These are phyloP conservation scores for Hystrix brachyura DNA, from an alignment of 2,113 vertebrate genomes.

Conservation along the genomic window DNA sequence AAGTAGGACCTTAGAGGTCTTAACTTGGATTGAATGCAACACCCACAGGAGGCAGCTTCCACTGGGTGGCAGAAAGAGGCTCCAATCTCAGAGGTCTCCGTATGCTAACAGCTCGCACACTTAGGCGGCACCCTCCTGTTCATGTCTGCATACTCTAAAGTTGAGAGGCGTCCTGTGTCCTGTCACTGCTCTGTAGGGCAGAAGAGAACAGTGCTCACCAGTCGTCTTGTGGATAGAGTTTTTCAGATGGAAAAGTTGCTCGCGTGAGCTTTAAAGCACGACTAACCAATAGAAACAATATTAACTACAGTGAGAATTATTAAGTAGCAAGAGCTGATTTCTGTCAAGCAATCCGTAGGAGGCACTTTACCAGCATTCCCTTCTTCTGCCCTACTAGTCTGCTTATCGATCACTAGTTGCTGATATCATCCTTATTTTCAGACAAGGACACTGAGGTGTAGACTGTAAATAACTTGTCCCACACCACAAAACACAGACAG, in stretches of 20 bases:
- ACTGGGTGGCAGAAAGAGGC: accelerated
- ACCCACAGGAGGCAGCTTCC: neutral
- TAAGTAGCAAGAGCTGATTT: neutral
- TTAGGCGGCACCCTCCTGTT: neutral
- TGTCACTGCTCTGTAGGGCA: neutral
- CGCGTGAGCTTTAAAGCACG: neutral
- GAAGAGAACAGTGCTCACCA: neutral
- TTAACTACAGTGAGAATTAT: neutral
- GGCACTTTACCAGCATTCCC: neutral
- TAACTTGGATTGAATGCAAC: neutral
- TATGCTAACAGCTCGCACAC: neutral
- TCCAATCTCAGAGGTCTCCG: neutral
- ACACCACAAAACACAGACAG: neutral
- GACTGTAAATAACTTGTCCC: neutral
- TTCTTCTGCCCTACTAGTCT: neutral
- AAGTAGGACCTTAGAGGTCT: neutral
- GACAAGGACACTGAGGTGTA: neutral
- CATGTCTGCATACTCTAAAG: neutral
- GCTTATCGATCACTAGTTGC: neutral
- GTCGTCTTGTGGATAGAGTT: neutral
- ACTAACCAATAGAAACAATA: neutral
- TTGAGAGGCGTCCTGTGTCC: too few species aligned
- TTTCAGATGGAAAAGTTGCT: neutral
- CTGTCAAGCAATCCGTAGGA: accelerated
- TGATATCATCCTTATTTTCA: neutral